Percentiles rank a stretch among this genome's conserved stretches.
Conservation (phyloP, 2,113 vertebrate genomes). For the Lipophrys pholis region DNA sequence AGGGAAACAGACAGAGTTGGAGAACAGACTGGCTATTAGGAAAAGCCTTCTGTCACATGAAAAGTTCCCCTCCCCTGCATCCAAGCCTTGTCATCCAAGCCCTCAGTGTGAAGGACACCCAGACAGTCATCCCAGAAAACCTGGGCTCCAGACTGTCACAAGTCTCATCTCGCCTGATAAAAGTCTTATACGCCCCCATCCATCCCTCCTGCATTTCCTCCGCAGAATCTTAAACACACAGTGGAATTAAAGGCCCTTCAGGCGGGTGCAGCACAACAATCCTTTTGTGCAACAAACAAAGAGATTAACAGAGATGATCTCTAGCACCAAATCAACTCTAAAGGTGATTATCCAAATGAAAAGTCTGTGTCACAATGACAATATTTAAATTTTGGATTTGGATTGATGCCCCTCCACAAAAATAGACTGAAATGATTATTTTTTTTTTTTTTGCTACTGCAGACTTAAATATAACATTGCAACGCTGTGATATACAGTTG, state of each 20-base stretch:
- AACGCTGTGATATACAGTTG: conserved; percentile 51
- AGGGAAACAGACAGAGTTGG: conserved; percentile 38
- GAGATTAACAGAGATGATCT: conserved; percentile 27
- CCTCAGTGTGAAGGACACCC: conserved; percentile 73
- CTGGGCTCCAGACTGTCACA: conserved; percentile 65
- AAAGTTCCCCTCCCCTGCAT: conserved; percentile 39
- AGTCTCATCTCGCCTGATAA: conserved; percentile 59
- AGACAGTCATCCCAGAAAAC: conserved; percentile 63
- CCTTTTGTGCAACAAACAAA: conserved; percentile 28
- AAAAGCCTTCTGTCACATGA: conserved; percentile 74
- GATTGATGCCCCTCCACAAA: neutral
- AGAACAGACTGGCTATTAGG: conserved; percentile 77
- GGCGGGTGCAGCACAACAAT: conserved; percentile 6
- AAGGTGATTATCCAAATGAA: conserved; percentile 16
- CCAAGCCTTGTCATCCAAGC: conserved; percentile 63
- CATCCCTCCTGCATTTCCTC: conserved; percentile 16
- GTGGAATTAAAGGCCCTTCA: conserved; percentile 41
- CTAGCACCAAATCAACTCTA: conserved; percentile 1
- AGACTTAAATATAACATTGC: conserved; percentile 10
- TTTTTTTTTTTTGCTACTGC: conserved; percentile 18
- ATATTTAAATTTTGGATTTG: neutral
- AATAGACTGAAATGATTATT: conserved; percentile 13
- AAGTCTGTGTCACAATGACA: neutral
- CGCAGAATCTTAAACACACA: conserved; percentile 53
- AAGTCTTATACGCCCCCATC: conserved; percentile 42